These are phyloP conservation scores for Dicyrtomina minuta DNA, from an alignment of 2,888 invertebrate species.

Conservation along the genomic window DNA sequence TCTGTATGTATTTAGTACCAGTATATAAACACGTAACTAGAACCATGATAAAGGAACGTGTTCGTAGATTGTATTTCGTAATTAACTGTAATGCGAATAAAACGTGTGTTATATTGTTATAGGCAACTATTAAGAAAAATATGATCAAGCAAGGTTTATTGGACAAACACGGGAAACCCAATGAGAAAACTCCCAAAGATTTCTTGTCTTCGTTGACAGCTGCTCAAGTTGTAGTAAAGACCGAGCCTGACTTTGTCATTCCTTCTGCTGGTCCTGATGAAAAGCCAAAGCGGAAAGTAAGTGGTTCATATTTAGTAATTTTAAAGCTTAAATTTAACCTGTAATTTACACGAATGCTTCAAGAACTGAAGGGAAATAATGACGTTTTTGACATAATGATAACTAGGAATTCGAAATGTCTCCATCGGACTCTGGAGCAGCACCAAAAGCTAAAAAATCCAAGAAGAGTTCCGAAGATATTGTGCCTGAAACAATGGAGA, in stretches of 20 bases:
- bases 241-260: slow-evolving; percentile 43
- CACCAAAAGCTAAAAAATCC: slow-evolving; percentile 14
- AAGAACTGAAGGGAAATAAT: no score
- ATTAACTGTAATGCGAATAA: no score
- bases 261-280: slow-evolving; percentile 47
- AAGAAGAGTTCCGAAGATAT: slow-evolving; percentile 19
- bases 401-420: slow-evolving; percentile 23
- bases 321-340: no score
- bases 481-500: background rate
- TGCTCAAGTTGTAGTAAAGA: slow-evolving; percentile 55
- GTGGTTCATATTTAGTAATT: background rate
- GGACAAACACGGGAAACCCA: slow-evolving; percentile 94
- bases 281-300: slow-evolving; percentile 47
- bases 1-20: no score
- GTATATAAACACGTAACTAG: no score
- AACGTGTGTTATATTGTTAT: slow-evolving; percentile 9
- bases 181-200: slow-evolving; percentile 90
- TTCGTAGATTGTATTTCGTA: no score
- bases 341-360: no score
- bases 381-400: no score
- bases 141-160: slow-evolving; percentile 86
- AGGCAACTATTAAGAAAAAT: slow-evolving; percentile 83
- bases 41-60: no score
- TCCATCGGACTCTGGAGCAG: slow-evolving; percentile 54
- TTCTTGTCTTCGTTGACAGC: slow-evolving; percentile 76